Conservation (phyloP, 2,888 invertebrate species). For the Tubulanus polymorphus region DNA sequence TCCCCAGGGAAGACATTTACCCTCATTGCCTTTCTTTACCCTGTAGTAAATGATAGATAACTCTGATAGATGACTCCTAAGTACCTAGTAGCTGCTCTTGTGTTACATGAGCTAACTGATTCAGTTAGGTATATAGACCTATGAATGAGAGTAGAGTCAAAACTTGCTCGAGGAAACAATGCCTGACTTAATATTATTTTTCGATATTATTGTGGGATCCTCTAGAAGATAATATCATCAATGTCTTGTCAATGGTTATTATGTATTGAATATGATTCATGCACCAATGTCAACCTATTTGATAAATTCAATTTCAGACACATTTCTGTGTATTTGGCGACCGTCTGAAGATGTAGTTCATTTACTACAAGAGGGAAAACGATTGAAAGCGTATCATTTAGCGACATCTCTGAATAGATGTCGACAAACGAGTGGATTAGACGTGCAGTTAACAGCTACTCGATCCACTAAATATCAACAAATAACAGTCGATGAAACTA, state of each 20-base stretch:
- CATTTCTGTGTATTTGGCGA: constrained; percentile 68
- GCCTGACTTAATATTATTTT: no score
- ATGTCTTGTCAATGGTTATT: neutral
- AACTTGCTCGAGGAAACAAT: no score
- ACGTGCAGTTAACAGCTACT: constrained; percentile 37
- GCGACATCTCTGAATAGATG: constrained; percentile 53
- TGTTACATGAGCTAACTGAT: no score
- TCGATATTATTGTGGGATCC: no score
- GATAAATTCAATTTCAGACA: constrained; percentile 34
- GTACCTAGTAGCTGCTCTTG: no score
- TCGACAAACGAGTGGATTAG: no score
- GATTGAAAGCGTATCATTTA: constrained; percentile 62
- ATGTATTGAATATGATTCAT: constrained; percentile 1
- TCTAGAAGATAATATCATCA: neutral
- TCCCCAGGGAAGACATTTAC: neutral
- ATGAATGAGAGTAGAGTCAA: no score
- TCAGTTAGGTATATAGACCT: no score
- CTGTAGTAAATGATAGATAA: no score
- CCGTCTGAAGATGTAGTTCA: constrained; percentile 61
- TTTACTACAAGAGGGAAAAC: constrained; percentile 60
- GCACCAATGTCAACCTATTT: neutral
- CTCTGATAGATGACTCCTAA: no score
- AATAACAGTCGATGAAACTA: constrained; percentile 33
- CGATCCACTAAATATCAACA: constrained; percentile 31
- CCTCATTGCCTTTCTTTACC: neutral